phyloP scores from a whole-genome alignment of 1,140 invertebrate species.

The Tribolium madens region DNA sequence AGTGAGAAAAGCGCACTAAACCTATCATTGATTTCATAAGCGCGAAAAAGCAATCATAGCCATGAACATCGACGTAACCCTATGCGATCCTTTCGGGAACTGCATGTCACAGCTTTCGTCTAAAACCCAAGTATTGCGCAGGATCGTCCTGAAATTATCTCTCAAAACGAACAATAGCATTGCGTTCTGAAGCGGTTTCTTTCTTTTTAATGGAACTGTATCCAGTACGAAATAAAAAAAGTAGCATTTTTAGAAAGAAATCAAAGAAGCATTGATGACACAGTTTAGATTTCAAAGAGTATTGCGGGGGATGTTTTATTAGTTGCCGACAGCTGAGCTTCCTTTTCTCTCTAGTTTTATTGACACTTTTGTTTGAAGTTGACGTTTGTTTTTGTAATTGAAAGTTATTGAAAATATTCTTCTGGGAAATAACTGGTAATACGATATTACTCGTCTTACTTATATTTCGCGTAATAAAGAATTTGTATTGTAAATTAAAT shows the following conservation, averaged over 20 bases:
- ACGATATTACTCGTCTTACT: conserved; percentile 1
- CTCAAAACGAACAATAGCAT: conserved; percentile 38
- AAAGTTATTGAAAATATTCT: conserved; percentile 38
- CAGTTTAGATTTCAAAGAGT: conserved; percentile 43
- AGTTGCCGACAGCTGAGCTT: conserved; percentile 38
- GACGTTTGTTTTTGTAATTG: conserved; percentile 36
- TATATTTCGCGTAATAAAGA: conserved; percentile 17
- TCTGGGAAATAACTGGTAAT: conserved; percentile 7
- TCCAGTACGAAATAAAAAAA: conserved; percentile 39
- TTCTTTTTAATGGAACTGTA: conserved; percentile 41
- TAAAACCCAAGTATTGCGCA: conserved; percentile 24
- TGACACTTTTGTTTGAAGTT: conserved; percentile 32
- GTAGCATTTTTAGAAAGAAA: conserved; percentile 30
- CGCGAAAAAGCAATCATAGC: background rate
- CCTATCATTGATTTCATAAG: background rate
- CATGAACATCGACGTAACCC: conserved; percentile 24
- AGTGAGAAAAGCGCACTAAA: conserved; percentile 7
- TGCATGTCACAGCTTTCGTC: conserved; percentile 32
- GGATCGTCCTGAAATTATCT: conserved; percentile 36
- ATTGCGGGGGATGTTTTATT: conserved; percentile 35
- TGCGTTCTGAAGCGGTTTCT: conserved; percentile 23
- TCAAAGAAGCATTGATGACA: conserved; percentile 39
- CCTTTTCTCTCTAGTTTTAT: conserved; percentile 26
- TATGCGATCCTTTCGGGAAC: conserved; percentile 36
- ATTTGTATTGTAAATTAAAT: conserved; percentile 43